Base-by-base conservation (phyloP, 2,113 vertebrate species). In the Otus sunia region DNA sequence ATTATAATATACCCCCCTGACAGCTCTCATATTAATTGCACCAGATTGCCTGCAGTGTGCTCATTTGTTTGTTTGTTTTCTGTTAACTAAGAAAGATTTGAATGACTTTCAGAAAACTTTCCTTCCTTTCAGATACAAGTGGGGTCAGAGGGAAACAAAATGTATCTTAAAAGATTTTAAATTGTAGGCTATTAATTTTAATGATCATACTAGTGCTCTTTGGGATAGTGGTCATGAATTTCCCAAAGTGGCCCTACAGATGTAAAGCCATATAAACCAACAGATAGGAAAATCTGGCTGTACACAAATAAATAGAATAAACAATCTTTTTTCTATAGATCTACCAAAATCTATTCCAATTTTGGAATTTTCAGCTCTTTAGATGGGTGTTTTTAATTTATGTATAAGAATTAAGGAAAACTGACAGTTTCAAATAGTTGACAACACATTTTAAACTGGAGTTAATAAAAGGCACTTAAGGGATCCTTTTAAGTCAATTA, bases 21-120 rank as follows among this genome's bases (percentile, higher is more conserved):
- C 91, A 96, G 92, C 74, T 95, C 75, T 96, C 62, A 49, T 86
- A 94, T 96, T 98, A 98, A 97, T 97, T 95, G 93, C 75, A 88
- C 32, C 86, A 96, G 94, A 95, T 93, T 97, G 79, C 79, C 91
- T 87, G 53, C 85, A 78, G 94, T 86, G 83, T 90, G 55, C 60
- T 97, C 32, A 41, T 84, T 81, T 96, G 50, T 59, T 91, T 89
- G 49, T 53, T 94, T 94, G 64, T 66, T 96, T 94, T 66, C 76
- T 96, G 55, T 88, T 85, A 69, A 89, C 81, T 69, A 86, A 92
- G 56, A 94, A 71, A 47, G 64, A 49, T 92, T 86, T 80, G 84
- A 96, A 92, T 79, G 66, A 93, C 37, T 95, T 96, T 75, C 89
- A 86, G 29, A 89, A 90, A 96, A 96, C 62, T 94, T 91, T 45